A percentile compares a stretch with the other conserved stretches of the same genome.
These are phyloP conservation scores for Drosophila emarginata DNA, from an alignment of 2,888 invertebrate species.

Conservation along the genomic window DNA sequence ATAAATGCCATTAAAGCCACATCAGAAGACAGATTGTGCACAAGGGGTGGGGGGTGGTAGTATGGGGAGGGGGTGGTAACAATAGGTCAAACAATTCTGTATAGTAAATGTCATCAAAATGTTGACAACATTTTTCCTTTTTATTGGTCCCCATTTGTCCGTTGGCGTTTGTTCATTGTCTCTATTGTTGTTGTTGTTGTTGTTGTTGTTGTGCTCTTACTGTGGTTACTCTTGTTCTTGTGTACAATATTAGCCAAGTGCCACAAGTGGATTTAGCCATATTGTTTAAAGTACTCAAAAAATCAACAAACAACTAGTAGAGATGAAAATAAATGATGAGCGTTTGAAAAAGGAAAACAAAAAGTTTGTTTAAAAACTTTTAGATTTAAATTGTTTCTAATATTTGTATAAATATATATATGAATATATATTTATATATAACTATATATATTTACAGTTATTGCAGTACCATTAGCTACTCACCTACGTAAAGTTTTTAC, in stretches of 20 bases:
- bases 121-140: slow-evolving; percentile 34
- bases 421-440: too few species aligned
- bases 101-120: slow-evolving; percentile 66
- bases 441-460: too few species aligned
- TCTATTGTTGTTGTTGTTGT: not conserved
- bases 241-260: slow-evolving; percentile 46
- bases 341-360: too few species aligned
- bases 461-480: too few species aligned
- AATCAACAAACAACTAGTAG: not conserved
- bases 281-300: not conserved
- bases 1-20: slow-evolving; percentile 42
- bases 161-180: not conserved
- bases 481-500: too few species aligned
- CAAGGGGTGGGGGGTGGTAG: slow-evolving; percentile 11
- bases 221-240: slow-evolving; percentile 38
- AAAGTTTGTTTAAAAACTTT: too few species aligned
- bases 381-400: too few species aligned
- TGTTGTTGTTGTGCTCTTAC: not conserved
- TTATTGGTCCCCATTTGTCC: slow-evolving; percentile 8
- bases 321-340: not conserved
- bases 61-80: slow-evolving; percentile 21
- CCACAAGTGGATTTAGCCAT: slow-evolving; percentile 28
- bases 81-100: slow-evolving; percentile 53
- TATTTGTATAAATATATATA: too few species aligned
- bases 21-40: slow-evolving; percentile 20